A percentile compares a stretch with the other conserved stretches of the same genome.
These are phyloP conservation scores for Pluvialis apricaria DNA, from an alignment of 2,113 vertebrate genomes.

Conservation along the genomic window DNA sequence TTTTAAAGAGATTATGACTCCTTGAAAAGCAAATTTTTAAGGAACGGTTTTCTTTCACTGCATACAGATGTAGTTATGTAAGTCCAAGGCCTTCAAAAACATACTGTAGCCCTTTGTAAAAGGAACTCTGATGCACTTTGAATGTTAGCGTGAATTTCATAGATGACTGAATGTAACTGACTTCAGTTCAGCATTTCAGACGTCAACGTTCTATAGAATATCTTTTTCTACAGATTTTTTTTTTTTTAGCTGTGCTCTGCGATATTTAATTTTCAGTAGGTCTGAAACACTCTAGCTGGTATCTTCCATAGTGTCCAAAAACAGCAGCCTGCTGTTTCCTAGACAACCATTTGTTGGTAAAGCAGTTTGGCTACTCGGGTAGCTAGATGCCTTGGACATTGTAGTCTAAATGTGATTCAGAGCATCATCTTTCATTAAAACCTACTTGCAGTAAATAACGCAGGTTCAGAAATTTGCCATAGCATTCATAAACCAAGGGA, in stretches of 20 bases:
- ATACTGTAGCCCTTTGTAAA: not conserved
- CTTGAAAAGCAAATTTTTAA: not conserved
- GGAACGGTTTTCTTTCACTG: not conserved
- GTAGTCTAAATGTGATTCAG: not conserved
- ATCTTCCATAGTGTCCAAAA: not conserved
- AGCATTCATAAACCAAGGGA: not conserved
- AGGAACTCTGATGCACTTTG: not conserved
- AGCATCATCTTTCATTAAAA: not conserved
- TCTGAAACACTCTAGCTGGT: not conserved
- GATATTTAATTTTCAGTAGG: not conserved
- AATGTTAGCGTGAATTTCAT: not conserved
- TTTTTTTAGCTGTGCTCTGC: not conserved
- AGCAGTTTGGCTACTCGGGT: not conserved
- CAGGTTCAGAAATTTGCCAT: not conserved
- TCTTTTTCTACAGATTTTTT: not conserved
- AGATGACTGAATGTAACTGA: not conserved
- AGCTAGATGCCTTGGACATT: not conserved
- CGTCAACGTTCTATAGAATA: not conserved
- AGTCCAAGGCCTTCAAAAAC: not conserved
- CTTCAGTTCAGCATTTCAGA: not conserved
- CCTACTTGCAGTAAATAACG: not conserved
- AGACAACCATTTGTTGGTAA: not conserved
- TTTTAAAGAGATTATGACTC: not conserved
- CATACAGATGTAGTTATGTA: not conserved
- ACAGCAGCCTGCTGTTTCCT: not conserved